Evolutionary conservation across 2,888 invertebrate genomes (phyloP), one percentile per base, ranked within the genome.

Genomic region (Tortricodes alternella): DNA sequence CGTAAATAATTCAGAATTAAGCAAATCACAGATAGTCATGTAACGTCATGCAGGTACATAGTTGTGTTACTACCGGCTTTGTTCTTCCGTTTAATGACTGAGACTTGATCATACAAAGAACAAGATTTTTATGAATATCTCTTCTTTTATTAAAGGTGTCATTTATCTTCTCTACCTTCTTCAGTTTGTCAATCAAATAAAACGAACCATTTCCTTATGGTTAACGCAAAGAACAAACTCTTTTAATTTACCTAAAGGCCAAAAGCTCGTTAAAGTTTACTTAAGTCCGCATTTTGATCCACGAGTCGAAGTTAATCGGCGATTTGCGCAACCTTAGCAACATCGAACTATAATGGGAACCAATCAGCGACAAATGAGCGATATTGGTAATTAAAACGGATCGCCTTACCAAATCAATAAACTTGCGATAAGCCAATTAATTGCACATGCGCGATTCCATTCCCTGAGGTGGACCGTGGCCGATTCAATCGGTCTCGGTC

Each of bases 321-420:
- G 24, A 39, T 16, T 13, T 23, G 24, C 41, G 39, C 32, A 55
- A 49, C 19, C 21, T 41, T 43, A 48, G 35, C 50, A 37, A 11
- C 21, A 23, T 35, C 49, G 27, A 34, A 27, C 37, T 44, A 55
- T 53, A 58, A 37, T 48, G 61, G 63, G 60, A 81, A 73, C 84
- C 86, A 88, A 89, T 88, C 87, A 85, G 71, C 75, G 74, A 80
- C 80, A 82, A 85, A 87, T 87, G 83, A 87, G 81, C 84, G 83
- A 86, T 85, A 85, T 72, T 69, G 78, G 83, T 86, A 89, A 89
- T 89, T 89, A 89, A 88, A 88, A 85, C 82, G 84, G 88, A 89
- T 89, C 88, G 83, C 83, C 86, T 89, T 89, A 87, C 89, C 73
- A 72, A 88, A 87, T 88, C 89, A 89, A 89, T 89, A 88, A 84